Evolutionary conservation across 2,797 vertebrate genomes (phyloP).

Genomic region (Bradypodion pumilum): DNA sequence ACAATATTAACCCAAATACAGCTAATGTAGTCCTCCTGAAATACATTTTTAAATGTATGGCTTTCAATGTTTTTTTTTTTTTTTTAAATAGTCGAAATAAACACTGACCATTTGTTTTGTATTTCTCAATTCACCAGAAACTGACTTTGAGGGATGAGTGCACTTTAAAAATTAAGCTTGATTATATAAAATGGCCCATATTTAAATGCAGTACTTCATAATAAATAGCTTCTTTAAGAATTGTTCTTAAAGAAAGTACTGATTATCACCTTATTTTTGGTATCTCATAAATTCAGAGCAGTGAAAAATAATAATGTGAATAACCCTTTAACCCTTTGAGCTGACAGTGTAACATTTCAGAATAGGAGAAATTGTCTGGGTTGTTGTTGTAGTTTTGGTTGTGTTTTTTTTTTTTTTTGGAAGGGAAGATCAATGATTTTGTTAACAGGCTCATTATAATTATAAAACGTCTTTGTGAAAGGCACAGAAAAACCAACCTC

Average conservation of each 20-base stretch:
- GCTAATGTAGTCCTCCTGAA: too few relatives aligned
- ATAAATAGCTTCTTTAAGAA: not conserved
- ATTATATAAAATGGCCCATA: not conserved
- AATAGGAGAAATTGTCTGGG: constrained; percentile 1
- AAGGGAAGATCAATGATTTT: not conserved
- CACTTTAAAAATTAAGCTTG: not conserved
- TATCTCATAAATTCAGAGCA: constrained; percentile 3
- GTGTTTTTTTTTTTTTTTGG: too few relatives aligned
- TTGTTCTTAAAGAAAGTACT: not conserved
- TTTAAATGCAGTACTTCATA: not conserved
- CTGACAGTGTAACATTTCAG: not conserved
- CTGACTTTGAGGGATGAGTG: not conserved
- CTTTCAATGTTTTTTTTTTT: not conserved
- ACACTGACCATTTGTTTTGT: not conserved
- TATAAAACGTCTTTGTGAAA: constrained; percentile 16
- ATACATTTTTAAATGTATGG: not conserved
- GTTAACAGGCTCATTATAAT: constrained; percentile 16
- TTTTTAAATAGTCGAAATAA: not conserved
- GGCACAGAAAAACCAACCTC: constrained; percentile 6
- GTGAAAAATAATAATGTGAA: constrained; percentile 6
- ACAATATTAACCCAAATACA: not conserved
- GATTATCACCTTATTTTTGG: not conserved
- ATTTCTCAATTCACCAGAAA: not conserved
- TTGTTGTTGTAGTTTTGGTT: not conserved
- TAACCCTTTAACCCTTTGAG: constrained; percentile 19